phyloP scores from a whole-genome alignment of 2,797 vertebrate genomes.

The Megaceryle alcyon region DNA sequence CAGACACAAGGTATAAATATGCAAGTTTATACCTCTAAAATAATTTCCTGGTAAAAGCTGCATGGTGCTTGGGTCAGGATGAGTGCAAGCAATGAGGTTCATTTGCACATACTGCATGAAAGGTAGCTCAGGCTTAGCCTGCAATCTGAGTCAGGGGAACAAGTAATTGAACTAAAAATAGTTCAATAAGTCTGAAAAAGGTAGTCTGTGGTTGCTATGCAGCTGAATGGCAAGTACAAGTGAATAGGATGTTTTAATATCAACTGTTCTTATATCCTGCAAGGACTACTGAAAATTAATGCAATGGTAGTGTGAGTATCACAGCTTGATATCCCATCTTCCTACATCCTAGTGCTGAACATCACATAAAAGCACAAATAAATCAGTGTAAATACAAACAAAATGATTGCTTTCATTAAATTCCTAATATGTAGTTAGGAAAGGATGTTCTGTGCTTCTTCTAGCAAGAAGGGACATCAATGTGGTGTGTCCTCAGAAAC shows the following conservation, averaged over 20 bases:
- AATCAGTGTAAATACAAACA: background rate
- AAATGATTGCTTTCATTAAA: background rate
- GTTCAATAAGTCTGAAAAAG: slow-evolving; percentile 6
- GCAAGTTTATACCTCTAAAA: background rate
- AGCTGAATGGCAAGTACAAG: slow-evolving; percentile 39
- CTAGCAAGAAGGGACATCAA: background rate
- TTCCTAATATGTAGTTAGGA: background rate
- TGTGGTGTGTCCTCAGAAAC: background rate
- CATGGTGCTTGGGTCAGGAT: background rate
- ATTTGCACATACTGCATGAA: background rate
- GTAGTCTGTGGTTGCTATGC: slow-evolving; percentile 41
- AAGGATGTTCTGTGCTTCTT: background rate
- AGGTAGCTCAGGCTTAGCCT: slow-evolving; percentile 22
- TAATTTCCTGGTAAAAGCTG: background rate
- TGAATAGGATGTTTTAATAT: slow-evolving; percentile 26
- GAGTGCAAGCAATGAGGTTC: background rate
- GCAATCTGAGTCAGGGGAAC: slow-evolving; percentile 37
- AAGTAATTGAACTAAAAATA: slow-evolving; percentile 64
- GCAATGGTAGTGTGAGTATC: background rate
- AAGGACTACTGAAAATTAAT: slow-evolving; percentile 3
- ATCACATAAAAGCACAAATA: background rate
- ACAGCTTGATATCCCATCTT: background rate
- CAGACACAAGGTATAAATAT: background rate
- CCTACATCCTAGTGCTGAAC: background rate
- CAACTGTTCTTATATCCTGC: background rate